These are phyloP conservation scores for Pelmatolapia mariae DNA, from an alignment of 2,113 vertebrate species.

Conservation along the genomic window DNA sequence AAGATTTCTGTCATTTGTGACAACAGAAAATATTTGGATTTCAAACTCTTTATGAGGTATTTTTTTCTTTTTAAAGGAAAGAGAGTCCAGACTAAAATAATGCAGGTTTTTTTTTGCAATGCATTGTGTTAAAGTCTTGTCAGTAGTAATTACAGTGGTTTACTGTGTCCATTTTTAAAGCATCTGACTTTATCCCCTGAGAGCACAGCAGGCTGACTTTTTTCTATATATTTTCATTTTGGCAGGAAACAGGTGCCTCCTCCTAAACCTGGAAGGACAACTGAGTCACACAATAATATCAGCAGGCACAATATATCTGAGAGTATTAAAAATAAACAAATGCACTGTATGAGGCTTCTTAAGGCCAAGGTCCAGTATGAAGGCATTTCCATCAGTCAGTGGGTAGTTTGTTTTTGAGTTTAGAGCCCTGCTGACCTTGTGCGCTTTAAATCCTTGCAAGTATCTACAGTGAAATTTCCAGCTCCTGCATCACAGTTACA, in stretches of 20 bases:
- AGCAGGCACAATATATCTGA: conserved; percentile 5
- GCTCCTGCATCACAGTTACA: neutral
- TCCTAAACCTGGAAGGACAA: conserved; percentile 33
- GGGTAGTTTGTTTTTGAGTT: neutral
- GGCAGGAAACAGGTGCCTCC: conserved; percentile 65
- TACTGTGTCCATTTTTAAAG: neutral
- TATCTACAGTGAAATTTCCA: neutral
- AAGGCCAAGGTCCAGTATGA: neutral
- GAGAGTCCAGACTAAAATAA: neutral
- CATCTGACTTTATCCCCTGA: conserved; percentile 9
- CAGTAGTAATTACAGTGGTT: neutral
- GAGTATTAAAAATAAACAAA: conserved; percentile 34
- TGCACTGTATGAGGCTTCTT: neutral
- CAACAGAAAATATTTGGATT: neutral
- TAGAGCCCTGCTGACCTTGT: neutral
- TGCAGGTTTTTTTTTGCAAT: neutral
- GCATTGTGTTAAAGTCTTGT: neutral
- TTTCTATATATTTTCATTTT: neutral
- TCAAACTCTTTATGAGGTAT: neutral
- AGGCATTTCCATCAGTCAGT: neutral
- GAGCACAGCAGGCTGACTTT: neutral
- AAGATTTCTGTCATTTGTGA: neutral
- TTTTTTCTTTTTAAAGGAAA: neutral
- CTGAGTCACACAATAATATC: conserved; percentile 6
- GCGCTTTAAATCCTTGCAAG: neutral